Conservation (phyloP, 2,113 vertebrate genomes). For the Equus quagga region DNA sequence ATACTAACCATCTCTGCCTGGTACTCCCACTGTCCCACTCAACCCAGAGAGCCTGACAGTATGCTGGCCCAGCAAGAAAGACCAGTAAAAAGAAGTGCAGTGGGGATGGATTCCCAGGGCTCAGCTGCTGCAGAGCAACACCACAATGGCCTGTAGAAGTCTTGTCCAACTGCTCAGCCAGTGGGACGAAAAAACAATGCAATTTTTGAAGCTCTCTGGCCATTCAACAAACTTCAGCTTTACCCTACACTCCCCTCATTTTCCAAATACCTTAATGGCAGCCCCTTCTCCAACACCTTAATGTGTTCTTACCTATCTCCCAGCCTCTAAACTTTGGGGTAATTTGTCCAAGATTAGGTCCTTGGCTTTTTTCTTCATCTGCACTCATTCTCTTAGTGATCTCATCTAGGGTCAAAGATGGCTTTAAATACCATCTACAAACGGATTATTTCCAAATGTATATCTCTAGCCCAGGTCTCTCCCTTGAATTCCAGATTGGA, state of each 20-base stretch:
- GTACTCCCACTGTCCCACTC: background rate
- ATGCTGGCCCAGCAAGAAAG: background rate
- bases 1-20: background rate
- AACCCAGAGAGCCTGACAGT: background rate
- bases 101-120: background rate
- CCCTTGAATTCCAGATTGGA: background rate
- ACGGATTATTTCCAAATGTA: background rate
- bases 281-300: background rate
- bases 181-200: background rate
- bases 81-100: background rate
- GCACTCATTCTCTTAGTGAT: background rate
- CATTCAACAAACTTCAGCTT: too few relatives aligned
- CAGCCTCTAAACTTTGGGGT: background rate
- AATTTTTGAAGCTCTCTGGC: too few relatives aligned
- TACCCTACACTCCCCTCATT: background rate
- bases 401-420: background rate
- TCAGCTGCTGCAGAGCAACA: background rate
- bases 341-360: too few relatives aligned
- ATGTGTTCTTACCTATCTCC: background rate
- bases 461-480: background rate
- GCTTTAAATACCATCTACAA: background rate
- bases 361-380: background rate
- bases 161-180: background rate
- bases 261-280: background rate
- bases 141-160: background rate